Evolutionary conservation across 2,888 invertebrate genomes (phyloP), one percentile per base, ranked within the genome.

Genomic region (Vesta saturnalis): DNA sequence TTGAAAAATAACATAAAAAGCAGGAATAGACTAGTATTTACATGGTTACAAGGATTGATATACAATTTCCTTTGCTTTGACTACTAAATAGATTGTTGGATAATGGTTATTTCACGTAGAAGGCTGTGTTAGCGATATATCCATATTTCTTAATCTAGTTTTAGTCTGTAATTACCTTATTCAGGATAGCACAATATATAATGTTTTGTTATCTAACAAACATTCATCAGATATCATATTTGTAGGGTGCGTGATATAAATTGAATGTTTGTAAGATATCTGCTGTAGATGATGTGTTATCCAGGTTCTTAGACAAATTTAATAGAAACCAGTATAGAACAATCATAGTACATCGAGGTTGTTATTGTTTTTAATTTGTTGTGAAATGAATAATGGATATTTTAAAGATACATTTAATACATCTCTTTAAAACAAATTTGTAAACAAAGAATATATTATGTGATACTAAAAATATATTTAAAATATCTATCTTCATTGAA

Each of bases 301-400:
- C 22, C 57, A 35, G 58, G 43, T 62, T 21, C 56, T 59, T 54
- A 59, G 58, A 35, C 57, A 23, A 59, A 63, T 62, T 52, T 58
- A 62, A 56, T 52, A 59, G 60, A 56, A 49, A 60, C 39, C 39
- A 60, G 49, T 62, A 52, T 66, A 70, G 70, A 70, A 67, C 70
- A 70, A 70, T 70, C 70, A 70, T 70, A 69, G 23, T 61, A 67
- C 67, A 70, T 70, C 64, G 67, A 70, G 67, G 39, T 70, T 67
- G 67, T 67, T 67, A 67, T 70, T 58, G 62, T 69, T 69, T 69
- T 64, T 39, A 60, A 52, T 67, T 67, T 67, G 64, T 70, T 64
- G 67, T 67, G 49, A 67, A 60, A 67, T 70, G 70, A 60, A 63
- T 30, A 23, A 23, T 60, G 64, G 67, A 67, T 70, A 67, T 70